phyloP scores from a whole-genome alignment of 2,888 invertebrate species.

The Pristionchus entomophagus region DNA sequence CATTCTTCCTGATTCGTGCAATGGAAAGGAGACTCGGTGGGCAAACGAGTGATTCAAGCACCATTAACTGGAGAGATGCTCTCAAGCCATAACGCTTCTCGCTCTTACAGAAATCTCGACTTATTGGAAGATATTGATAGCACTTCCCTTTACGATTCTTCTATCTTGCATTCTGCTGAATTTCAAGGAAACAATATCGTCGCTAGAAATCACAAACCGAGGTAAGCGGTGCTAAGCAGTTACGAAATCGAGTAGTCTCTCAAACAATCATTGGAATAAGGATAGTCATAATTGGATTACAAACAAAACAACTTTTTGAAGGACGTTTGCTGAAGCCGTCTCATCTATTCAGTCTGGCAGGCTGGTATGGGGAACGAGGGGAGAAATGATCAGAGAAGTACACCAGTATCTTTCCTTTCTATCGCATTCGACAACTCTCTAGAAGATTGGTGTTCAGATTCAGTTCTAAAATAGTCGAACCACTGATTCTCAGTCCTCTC shows the following conservation, averaged over 20 bases:
- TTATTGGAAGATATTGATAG: not conserved
- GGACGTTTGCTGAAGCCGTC: not conserved
- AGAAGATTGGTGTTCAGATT: not conserved
- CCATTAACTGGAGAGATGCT: no score
- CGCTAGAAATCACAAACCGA: not conserved
- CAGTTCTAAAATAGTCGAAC: no score
- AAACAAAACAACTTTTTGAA: not conserved
- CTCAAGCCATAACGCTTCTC: no score
- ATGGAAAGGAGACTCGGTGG: not conserved
- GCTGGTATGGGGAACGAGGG: not conserved
- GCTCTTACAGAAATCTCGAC: not conserved
- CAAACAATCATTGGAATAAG: no score
- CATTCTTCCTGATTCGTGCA: not conserved
- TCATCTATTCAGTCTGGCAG: not conserved
- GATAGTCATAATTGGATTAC: no score
- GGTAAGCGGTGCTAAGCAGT: not conserved
- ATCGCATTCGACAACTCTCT: not conserved
- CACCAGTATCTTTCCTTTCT: not conserved
- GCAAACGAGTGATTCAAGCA: not conserved
- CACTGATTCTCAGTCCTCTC: not conserved
- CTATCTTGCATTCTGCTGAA: not conserved
- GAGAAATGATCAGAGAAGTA: conserved; percentile 31
- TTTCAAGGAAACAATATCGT: conserved; percentile 17
- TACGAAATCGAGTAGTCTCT: no score
- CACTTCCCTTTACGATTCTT: not conserved